Conservation (phyloP, 2,113 vertebrate genomes). For the Origma solitaria region DNA sequence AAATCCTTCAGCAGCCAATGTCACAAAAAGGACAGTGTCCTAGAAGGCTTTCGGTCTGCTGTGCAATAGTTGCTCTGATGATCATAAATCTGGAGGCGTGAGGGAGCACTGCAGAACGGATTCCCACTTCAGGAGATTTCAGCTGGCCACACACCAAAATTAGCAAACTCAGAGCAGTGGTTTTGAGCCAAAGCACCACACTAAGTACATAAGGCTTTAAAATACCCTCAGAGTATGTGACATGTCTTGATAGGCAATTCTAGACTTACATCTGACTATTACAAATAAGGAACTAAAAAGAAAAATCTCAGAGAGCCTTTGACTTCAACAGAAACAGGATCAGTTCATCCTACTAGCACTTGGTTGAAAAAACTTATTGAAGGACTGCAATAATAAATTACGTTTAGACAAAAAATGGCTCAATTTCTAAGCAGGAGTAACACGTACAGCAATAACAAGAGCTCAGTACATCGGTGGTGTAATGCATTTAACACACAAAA, state of each 20-base stretch:
- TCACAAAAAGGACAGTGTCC: neutral
- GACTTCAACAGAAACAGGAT: neutral
- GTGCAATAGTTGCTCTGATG: neutral
- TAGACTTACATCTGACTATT: neutral
- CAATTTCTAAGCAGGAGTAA: neutral
- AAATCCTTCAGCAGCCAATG: neutral
- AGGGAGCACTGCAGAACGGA: neutral
- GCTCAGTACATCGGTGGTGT: neutral
- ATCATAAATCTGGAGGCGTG: neutral
- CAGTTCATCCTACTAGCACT: neutral
- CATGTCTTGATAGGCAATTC: neutral
- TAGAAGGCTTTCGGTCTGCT: neutral
- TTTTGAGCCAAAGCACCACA: neutral
- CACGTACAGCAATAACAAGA: neutral
- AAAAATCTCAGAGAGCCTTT: neutral
- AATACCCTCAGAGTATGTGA: neutral
- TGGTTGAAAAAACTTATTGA: neutral
- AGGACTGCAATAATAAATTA: neutral
- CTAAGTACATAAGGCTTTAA: neutral
- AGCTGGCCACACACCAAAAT: neutral
- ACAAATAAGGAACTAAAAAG: neutral
- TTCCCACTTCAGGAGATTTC: neutral
- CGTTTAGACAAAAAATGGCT: neutral
- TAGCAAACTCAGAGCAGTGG: neutral
- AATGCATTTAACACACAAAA: neutral